Evolutionary conservation across 2,113 vertebrate genomes (phyloP).

Genomic region (Colossoma macropomum): DNA sequence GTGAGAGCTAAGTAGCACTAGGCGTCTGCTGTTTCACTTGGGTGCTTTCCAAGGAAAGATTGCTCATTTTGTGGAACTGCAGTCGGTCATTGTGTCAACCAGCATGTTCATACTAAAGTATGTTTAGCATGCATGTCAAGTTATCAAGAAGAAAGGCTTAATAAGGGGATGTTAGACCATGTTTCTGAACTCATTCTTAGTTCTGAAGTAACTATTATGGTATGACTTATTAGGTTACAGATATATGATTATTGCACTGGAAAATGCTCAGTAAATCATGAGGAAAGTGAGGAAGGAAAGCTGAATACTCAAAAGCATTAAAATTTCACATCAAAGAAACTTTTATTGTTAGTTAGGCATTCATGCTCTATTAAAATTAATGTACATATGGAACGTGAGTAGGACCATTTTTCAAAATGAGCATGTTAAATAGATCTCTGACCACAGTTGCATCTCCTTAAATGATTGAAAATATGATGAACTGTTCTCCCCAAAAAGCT

Average conservation of each 20-base stretch:
- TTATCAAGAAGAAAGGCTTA: not conserved
- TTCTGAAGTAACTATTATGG: slow-evolving; percentile 6
- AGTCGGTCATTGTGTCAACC: slow-evolving; percentile 30
- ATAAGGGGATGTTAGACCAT: slow-evolving; percentile 18
- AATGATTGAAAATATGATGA: slow-evolving; percentile 64
- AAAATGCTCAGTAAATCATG: slow-evolving; percentile 41
- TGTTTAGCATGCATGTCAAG: slow-evolving; percentile 37
- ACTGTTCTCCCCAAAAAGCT: slow-evolving; percentile 53
- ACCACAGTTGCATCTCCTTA: slow-evolving; percentile 58
- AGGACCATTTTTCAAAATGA: slow-evolving; percentile 64
- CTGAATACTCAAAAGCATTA: slow-evolving; percentile 55
- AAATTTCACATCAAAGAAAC: slow-evolving; percentile 54
- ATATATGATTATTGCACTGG: slow-evolving; percentile 54
- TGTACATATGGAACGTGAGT: slow-evolving; percentile 67
- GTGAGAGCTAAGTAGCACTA: slow-evolving; percentile 33
- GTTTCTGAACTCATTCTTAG: slow-evolving; percentile 32
- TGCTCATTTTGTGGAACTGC: slow-evolving; percentile 19
- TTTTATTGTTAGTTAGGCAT: slow-evolving; percentile 65
- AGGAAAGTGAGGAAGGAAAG: slow-evolving; percentile 60
- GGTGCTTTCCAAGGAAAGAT: slow-evolving; percentile 41
- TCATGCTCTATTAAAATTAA: slow-evolving; percentile 67
- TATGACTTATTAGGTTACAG: slow-evolving; percentile 18
- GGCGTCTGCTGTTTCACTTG: slow-evolving; percentile 43
- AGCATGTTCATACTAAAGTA: slow-evolving; percentile 40
- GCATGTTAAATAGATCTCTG: slow-evolving; percentile 60